Conservation (phyloP, 1,140 invertebrate species). For the Branchinecta lindahli region DNA sequence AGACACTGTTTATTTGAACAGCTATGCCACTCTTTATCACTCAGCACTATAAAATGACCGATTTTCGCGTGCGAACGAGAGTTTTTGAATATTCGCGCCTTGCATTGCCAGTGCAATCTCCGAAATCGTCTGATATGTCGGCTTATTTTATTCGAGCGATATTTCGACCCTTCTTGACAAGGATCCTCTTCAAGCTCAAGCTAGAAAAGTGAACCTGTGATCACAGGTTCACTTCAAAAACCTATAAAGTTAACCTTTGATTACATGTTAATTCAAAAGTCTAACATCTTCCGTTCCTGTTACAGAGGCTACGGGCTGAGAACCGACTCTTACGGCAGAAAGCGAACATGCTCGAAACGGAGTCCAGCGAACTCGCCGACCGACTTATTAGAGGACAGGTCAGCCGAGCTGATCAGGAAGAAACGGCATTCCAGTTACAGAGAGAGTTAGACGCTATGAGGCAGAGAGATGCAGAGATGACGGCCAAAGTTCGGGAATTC, state of each 20-base stretch:
- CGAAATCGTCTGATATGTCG: too few relatives aligned
- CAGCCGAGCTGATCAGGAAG: conserved; percentile 77
- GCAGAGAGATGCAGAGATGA: conserved; percentile 59
- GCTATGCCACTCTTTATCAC: too few relatives aligned
- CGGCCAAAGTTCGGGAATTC: conserved; percentile 44
- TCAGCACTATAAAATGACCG: too few relatives aligned
- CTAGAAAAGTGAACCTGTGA: neutral
- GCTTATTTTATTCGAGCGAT: neutral
- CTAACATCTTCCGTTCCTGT: conserved; percentile 19
- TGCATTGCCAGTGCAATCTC: too few relatives aligned
- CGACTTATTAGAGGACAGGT: conserved; percentile 89
- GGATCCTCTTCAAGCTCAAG: too few relatives aligned
- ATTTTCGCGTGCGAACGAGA: too few relatives aligned
- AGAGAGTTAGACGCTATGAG: conserved; percentile 54
- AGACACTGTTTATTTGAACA: too few relatives aligned
- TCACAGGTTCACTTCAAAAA: neutral
- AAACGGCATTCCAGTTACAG: conserved; percentile 53
- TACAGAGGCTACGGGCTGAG: conserved; percentile 79
- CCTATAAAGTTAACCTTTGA: neutral
- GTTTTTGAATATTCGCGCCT: too few relatives aligned
- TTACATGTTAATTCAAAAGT: too few relatives aligned
- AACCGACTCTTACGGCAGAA: conserved; percentile 82
- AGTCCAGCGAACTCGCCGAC: conserved; percentile 75
- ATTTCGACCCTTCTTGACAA: too few relatives aligned
- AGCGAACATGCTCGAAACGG: conserved; percentile 84